Percentiles rank a stretch among this genome's conserved stretches.
Conservation (phyloP, 30 jellyfish, hydroid and myxozoan genomes). For the Turritopsis dohrnii region DNA sequence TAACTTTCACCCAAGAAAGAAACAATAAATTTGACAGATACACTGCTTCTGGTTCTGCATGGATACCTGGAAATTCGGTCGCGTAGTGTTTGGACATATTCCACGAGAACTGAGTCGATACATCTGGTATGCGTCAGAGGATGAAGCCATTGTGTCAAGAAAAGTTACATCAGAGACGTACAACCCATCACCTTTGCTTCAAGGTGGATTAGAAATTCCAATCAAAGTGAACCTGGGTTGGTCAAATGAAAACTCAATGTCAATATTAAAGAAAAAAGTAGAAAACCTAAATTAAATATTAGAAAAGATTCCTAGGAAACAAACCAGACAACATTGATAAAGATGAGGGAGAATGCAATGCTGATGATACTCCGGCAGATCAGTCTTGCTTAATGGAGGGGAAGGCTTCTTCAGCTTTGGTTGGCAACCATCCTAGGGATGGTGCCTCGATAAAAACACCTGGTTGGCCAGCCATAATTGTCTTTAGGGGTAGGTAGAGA, state of each 20-base stretch:
- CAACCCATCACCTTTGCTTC: conserved; percentile 19
- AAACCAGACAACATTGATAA: neutral
- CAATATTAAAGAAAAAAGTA: conserved; percentile 8
- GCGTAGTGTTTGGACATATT: conserved; percentile 9
- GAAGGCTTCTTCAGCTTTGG: too few relatives aligned
- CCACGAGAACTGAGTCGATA: conserved; percentile 13
- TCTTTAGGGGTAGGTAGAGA: too few relatives aligned
- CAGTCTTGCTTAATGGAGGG: too few relatives aligned
- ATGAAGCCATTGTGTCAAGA: too few relatives aligned
- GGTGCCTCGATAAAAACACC: too few relatives aligned
- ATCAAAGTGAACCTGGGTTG: conserved; percentile 21
- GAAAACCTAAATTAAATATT: too few relatives aligned
- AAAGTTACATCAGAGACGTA: conserved; percentile 12
- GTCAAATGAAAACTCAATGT: neutral
- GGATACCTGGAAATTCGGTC: conserved; percentile 15
- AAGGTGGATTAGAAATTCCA: conserved; percentile 14
- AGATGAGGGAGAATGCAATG: neutral
- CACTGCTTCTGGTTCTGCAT: conserved; percentile 13
- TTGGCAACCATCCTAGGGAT: too few relatives aligned
- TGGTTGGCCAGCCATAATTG: too few relatives aligned
- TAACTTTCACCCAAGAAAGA: conserved; percentile 8
- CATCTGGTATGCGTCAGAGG: conserved; percentile 18
- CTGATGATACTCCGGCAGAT: too few relatives aligned
- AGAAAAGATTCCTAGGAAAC: conserved; percentile 4
- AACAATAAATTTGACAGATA: conserved; percentile 17